phyloP scores from a whole-genome alignment of 2,888 invertebrate species.

The Argyra leucocephala region DNA sequence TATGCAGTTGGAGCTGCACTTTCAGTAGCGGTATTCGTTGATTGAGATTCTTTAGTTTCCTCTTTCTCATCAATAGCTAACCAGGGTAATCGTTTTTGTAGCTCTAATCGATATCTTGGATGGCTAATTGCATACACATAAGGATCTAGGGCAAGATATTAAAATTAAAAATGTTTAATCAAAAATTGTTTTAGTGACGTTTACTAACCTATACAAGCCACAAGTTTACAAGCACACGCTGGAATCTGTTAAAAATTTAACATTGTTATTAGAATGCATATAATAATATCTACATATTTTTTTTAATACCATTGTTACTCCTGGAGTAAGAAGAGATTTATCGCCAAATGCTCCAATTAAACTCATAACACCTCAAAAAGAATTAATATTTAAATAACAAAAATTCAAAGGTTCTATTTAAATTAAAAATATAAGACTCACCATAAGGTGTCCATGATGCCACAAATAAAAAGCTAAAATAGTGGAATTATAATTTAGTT shows the following conservation, averaged over 20 bases:
- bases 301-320: conserved; percentile 54
- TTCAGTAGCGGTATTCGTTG: conserved; percentile 27
- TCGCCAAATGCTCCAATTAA: conserved; percentile 76
- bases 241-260: no score
- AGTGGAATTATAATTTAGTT: background rate
- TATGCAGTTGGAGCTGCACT: conserved; percentile 31
- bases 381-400: background rate
- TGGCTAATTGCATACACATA: conserved; percentile 86
- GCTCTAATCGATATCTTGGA: conserved; percentile 73
- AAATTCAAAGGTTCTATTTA: background rate
- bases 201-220: conserved; percentile 59
- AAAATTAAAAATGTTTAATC: background rate
- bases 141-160: conserved; percentile 53
- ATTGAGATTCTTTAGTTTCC: conserved; percentile 52
- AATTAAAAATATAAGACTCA: conserved; percentile 38
- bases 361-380: conserved; percentile 40
- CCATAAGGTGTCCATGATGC: conserved; percentile 89
- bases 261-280: no score
- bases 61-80: conserved; percentile 56
- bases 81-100: conserved; percentile 69
- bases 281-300: background rate
- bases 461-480: conserved; percentile 57
- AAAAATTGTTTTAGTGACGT: no score
- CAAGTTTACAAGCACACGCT: conserved; percentile 75
- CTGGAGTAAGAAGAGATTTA: conserved; percentile 56